These are phyloP conservation scores for Clarias fuscus DNA, from an alignment of 2,797 vertebrate genomes.

Conservation along the genomic window DNA sequence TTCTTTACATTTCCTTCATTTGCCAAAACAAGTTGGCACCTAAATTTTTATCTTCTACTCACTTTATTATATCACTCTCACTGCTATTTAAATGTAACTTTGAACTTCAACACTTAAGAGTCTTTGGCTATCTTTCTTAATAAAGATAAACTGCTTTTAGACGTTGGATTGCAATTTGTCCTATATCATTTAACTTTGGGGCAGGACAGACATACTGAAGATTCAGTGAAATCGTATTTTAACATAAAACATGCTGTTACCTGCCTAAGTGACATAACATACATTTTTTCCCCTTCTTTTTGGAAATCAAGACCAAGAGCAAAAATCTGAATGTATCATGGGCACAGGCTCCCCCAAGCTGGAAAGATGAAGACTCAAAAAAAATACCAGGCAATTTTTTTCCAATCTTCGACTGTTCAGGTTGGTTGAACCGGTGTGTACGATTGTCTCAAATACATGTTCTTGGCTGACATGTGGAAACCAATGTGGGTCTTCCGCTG, in stretches of 20 bases:
- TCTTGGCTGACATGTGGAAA: not conserved
- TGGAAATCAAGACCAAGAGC: not conserved
- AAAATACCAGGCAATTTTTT: not conserved
- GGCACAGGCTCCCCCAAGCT: not conserved
- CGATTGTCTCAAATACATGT: not conserved
- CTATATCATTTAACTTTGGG: not conserved
- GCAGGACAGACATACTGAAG: not conserved
- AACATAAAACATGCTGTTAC: not conserved
- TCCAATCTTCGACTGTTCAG: not conserved
- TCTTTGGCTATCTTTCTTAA: not conserved
- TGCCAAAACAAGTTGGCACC: not conserved
- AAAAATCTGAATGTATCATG: not conserved
- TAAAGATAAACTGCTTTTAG: constrained; percentile 6
- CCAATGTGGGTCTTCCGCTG: not conserved
- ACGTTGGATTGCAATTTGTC: not conserved
- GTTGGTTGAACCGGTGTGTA: not conserved
- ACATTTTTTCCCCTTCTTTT: not conserved
- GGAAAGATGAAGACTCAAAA: no score
- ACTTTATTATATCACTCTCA: not conserved
- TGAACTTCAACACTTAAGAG: not conserved
- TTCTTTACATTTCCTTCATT: not conserved
- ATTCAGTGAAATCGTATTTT: not conserved
- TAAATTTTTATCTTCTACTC: not conserved
- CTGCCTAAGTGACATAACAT: not conserved
- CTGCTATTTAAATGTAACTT: not conserved